Base-by-base conservation (phyloP, 2,888 invertebrate species). In the Himalopsyche kuldschensis region DNA sequence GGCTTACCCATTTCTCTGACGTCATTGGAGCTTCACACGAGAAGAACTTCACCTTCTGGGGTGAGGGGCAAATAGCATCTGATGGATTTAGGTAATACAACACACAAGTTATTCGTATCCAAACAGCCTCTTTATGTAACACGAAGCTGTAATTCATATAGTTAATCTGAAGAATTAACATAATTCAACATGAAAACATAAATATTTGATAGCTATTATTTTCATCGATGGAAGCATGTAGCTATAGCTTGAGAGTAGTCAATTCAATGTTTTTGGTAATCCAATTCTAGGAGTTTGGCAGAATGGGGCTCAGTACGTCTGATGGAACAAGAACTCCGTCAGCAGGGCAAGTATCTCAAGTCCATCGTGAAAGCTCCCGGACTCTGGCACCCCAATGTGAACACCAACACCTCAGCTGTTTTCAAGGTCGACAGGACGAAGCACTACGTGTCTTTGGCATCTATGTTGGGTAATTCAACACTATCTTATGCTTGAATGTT, bases 1-100 rank as follows among this genome's bases (percentile, higher is more conserved):
- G 97, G 95, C 90, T 98, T 85, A 97, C 98, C 0, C 98, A 99
- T 90, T 99, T 99, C 92, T 98, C 98, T 0, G 99, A 99, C 90
- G 94, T 99, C 17, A 96, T 99, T 88, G 98, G 98, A 0, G 98
- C 97, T 32, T 96, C 98, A 0, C 99, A 99, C 88, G 95, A 95
- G 35, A 93, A 94, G 75, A 97, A 97, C 89, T 96, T 96, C 88
- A 94, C 95, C 76, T 98, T 99, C 89, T 99, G 99, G 98, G 95
- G 95, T 48, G 96, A 97, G 88, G 97, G 97, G 3, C 94, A 95
- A 86, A 94, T 94, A 81, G 97, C 99, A 6, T 95, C 96, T 0
- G 96, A 97, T 87, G 99, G 98, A 1, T 95, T 99, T 88, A 95
- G 96, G 89, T 96, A 32, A 77, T 27, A n/a, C 1, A 4, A n/a